These are phyloP conservation scores for Rhinella marina DNA, from an alignment of 2,797 vertebrate genomes.

Conservation along the genomic window DNA sequence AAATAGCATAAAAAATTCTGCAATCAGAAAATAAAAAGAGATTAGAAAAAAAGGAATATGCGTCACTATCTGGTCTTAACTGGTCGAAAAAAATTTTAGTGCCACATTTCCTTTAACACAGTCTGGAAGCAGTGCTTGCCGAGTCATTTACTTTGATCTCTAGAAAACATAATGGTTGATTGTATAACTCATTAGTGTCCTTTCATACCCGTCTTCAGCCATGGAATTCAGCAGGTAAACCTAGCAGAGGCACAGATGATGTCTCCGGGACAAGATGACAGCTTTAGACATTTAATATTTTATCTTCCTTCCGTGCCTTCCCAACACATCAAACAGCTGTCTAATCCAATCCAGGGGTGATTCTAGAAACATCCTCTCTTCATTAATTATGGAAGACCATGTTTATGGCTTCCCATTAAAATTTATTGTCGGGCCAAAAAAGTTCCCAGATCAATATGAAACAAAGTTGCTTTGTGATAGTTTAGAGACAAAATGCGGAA, in stretches of 20 bases:
- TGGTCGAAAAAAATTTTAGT: too few relatives aligned
- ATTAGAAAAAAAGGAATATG: too few relatives aligned
- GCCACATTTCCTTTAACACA: not conserved
- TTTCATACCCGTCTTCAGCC: constrained; percentile 4
- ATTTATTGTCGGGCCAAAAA: constrained; percentile 19
- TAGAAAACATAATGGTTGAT: constrained; percentile 6
- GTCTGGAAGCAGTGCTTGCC: not conserved
- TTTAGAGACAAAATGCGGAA: not conserved
- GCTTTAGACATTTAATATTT: constrained; percentile 27
- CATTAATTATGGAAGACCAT: constrained; percentile 33
- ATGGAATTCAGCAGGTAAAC: not conserved
- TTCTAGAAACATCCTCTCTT: constrained; percentile 32
- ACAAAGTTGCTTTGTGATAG: constrained; percentile 26
- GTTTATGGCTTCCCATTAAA: constrained; percentile 22
- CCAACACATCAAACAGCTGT: constrained; percentile 43
- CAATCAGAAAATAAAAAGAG: too few relatives aligned
- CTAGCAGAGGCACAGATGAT: constrained; percentile 1
- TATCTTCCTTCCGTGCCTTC: constrained; percentile 29
- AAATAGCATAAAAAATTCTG: too few relatives aligned
- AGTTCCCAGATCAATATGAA: not conserved
- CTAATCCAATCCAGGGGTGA: constrained; percentile 29
- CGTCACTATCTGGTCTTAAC: too few relatives aligned
- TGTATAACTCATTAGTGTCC: not conserved
- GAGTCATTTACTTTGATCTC: not conserved
- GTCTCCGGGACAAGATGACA: constrained; percentile 32